Evolutionary conservation across 2,113 vertebrate genomes (phyloP), one percentile per base, ranked within the genome.

Genomic region (Chionis minor): DNA sequence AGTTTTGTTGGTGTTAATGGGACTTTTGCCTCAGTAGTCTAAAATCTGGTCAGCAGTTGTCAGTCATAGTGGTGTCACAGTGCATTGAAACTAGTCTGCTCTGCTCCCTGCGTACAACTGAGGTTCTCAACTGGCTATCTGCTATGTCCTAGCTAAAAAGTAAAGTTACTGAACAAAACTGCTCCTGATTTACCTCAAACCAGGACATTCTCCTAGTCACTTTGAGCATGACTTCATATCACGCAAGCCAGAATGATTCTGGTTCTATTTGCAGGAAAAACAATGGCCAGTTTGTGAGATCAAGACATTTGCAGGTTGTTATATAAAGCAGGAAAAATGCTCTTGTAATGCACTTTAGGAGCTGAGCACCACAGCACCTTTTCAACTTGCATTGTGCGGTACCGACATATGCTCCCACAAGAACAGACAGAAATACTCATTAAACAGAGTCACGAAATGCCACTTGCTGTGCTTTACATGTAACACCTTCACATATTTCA

Each of bases 351-450:
- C 8, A 32, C 13, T 78, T 63, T 32, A 15, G 18, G 47, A 45
- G 32, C 1, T 65, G 52, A 89, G 61, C 23, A 38, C 30, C 33
- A 28, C 8, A 9, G 38, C 72, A 35, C 8, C 81, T 45, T 70
- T 81, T 38, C 80, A n/a, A 80, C 19, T 91, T 82, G 35, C 28
- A 32, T 35, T 81, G 32, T 63, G 42, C 16, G 14, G 70, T 88
- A 13, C 12, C 0, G 0, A 44, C 38, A 38, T 9, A 22, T 27
- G n/a, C 16, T 90, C 24, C 62, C 59, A 13, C 0, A 4, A 72
- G 58, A 80, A 49, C 44, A 85, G 79, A 51, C 12, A 75, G 54
- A 90, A 95, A 86, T 28, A 30, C 23, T 62, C 71, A 83, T 63
- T 81, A 73, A 66, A 90, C 24, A 67, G n/a, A 52, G 83, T 45